Evolutionary conservation across 1,140 invertebrate species (phyloP).

Genomic region (Paramacrobiotus metropolitanus): DNA sequence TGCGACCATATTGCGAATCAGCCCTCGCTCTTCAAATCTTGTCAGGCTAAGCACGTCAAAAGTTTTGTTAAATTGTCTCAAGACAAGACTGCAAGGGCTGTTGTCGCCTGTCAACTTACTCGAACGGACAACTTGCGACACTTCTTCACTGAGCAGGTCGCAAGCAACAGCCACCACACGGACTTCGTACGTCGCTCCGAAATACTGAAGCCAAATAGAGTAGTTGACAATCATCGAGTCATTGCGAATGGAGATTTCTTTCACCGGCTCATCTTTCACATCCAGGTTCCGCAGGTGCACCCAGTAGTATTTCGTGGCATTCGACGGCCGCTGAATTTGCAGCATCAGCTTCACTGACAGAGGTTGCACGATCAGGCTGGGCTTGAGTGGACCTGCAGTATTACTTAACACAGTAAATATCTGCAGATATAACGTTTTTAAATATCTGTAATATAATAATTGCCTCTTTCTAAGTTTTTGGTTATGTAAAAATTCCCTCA

Average conservation of each 20-base stretch:
- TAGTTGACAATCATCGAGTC: conserved; percentile 9
- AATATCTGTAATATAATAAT: neutral
- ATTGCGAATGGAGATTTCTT: neutral
- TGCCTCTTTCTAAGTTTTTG: neutral
- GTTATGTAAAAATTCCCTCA: neutral
- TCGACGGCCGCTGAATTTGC: neutral
- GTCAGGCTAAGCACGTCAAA: too few relatives aligned
- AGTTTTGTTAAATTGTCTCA: too few relatives aligned
- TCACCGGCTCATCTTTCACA: neutral
- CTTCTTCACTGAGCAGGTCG: neutral
- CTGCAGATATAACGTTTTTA: neutral
- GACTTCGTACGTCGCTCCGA: neutral
- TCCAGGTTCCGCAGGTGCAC: neutral
- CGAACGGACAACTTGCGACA: neutral
- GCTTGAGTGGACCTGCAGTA: neutral
- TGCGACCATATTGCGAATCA: too few relatives aligned
- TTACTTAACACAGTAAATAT: neutral
- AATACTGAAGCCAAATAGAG: conserved; percentile 5
- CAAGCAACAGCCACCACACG: neutral
- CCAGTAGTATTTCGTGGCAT: neutral
- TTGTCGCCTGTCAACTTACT: too few relatives aligned
- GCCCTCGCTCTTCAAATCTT: too few relatives aligned
- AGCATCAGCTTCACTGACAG: neutral
- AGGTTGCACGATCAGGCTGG: neutral
- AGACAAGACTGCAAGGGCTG: too few relatives aligned